Evolutionary conservation across 2,113 vertebrate species (phyloP), one percentile per base, ranked within the genome.

Genomic region (Thermophis baileyi): DNA sequence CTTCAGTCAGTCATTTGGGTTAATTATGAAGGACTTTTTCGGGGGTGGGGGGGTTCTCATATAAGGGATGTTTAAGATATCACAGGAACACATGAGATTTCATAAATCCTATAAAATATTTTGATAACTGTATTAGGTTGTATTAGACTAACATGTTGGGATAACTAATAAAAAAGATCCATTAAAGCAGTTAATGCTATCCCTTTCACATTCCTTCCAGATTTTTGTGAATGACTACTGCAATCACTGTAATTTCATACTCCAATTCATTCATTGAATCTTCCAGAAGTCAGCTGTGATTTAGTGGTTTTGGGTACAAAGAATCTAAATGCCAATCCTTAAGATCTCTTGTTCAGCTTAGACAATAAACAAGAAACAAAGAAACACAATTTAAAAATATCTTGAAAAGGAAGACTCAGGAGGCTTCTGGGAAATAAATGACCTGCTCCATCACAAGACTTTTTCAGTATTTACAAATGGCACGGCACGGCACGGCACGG

Each of bases 41-140:
- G 27, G 16, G 87, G 16, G 35, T 54, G 6, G 93, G 91, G 27
- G 60, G 1, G 63, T 54, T 55, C 91, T 51, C 24, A 47, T n/a
- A 2, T 0, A 6, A 0, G 4, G 51, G 10, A 35, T 74, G 0
- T 40, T 1, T 0, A 85, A 0, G 0, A 88, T 27, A 63, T 63
- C 89, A 63, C 35, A 47, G 16, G 7, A 22, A 50, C 3, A 57
- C 4, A 86, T 49, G 4, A 47, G 6, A 35, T 55, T 57, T 24
- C 88, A 44, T 40, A 89, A 55, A 24, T 94, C n/a, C n/a, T 3
- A 7, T 49, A 47, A 74, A 94, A 91, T 1, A 24, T 44, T 46
- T 91, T 27, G 8, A 22, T 92, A 89, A 63, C 12, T 44, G 7
- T 44, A 87, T 40, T 24, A 90, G 22, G 1, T 94, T 54, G 57